Evolutionary conservation across 2,888 invertebrate species (phyloP), one percentile per base, ranked within the genome.

Genomic region (Brachycybe producta): DNA sequence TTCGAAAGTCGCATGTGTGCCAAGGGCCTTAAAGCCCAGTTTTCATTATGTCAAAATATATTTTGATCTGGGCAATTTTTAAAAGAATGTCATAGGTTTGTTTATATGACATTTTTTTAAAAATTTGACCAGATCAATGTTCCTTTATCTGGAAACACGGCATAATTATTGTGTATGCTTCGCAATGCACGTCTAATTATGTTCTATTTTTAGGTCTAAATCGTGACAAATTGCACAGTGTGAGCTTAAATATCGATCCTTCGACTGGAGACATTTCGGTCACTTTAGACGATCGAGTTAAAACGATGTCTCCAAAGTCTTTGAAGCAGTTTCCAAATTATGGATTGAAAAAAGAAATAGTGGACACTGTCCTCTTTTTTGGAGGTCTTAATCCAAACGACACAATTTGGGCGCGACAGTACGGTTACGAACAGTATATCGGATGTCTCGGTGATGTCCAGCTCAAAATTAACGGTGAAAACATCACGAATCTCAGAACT

Each of bases 401-500:
- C 66, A 82, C 64, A 73, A 86, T 24, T 84, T 88, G 64, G 87
- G 87, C 49, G 85, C 88, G 57, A 40, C 57, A 58, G 44, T 90
- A 88, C 65, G 86, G 88, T 53, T 88, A 88, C 59, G 87, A 87
- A 70, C 87, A 87, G 5, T 90, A 90, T 65, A 86, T 88, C 26
- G 90, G 90, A 2, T 91, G 90, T 64, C 85, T 91, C 59, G 80
- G 84, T 61, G 83, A 88, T 61, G 82, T 91, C 69, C 80, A 84
- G 5, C 70, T 88, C 24, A 83, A 84, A 65, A 84, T 85, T 2
- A 86, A 55, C 49, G 52, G 35, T 50, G 49, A 23, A 48, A 49
- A 30, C 15, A 28, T 41, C 3, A 23, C 40, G 13, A 23, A 50
- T 5, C 8, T 50, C n/a, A 28, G 26, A 13, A 43, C 44, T 2